phyloP scores from a whole-genome alignment of 2,113 vertebrate species.

The Hyla sarda region DNA sequence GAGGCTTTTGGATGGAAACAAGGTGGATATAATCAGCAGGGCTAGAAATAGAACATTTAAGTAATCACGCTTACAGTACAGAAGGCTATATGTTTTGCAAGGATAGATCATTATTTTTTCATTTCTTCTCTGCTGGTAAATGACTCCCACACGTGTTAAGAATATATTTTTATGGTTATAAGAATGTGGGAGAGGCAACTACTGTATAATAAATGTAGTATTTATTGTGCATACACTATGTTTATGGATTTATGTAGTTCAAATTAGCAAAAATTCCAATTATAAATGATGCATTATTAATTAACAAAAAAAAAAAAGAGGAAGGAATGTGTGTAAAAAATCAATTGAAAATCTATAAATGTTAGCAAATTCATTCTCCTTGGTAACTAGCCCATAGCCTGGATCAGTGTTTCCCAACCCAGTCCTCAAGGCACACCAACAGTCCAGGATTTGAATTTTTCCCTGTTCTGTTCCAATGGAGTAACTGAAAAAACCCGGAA shows the following conservation, averaged over 20 bases:
- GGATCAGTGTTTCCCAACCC: no score
- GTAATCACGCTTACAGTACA: constrained; percentile 1
- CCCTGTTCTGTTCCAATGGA: no score
- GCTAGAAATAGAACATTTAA: constrained; percentile 35
- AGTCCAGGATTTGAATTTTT: no score
- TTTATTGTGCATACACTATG: neutral
- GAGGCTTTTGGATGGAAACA: constrained; percentile 31
- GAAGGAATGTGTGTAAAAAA: no score
- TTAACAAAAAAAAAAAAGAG: no score
- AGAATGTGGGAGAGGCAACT: neutral
- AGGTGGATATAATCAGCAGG: constrained; percentile 33
- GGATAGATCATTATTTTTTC: neutral
- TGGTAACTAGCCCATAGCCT: no score
- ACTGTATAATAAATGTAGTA: neutral
- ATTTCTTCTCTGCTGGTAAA: constrained; percentile 6
- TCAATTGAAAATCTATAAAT: no score
- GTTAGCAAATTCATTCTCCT: no score
- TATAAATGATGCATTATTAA: no score
- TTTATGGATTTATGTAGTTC: neutral
- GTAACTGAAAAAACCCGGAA: no score
- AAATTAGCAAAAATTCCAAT: neutral
- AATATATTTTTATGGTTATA: constrained; percentile 11
- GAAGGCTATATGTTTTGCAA: neutral
- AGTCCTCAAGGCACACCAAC: no score
- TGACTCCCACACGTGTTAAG: neutral